A percentile compares a stretch with the other conserved stretches of the same genome.
phyloP scores from a whole-genome alignment of 2,797 vertebrate species.

The Florisuga fusca region DNA sequence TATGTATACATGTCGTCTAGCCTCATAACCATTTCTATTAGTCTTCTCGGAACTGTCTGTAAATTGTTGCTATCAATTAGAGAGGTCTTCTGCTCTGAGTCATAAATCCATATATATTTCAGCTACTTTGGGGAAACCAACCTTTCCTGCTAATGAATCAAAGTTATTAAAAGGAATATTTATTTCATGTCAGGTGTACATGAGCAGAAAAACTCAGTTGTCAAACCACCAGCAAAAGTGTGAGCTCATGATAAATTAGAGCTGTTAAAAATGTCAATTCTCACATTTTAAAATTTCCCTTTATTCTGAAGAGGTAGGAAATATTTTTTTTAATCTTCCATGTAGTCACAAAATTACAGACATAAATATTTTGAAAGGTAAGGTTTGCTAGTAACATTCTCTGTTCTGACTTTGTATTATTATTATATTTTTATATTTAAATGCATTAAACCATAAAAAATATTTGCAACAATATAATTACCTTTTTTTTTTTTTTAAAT shows the following conservation, averaged over 20 bases:
- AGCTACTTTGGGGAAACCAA: constrained; percentile 41
- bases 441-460: neutral
- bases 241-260: neutral
- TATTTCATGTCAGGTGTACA: constrained; percentile 16
- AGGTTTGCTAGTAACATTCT: neutral
- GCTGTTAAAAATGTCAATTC: neutral
- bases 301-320: neutral
- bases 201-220: neutral
- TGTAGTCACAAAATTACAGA: neutral
- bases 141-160: constrained; percentile 50
- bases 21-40: constrained; percentile 69
- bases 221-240: neutral
- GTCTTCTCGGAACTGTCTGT: constrained; percentile 69
- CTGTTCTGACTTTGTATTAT: neutral
- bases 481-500: neutral
- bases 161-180: constrained; percentile 51
- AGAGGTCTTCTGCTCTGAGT: constrained; percentile 55
- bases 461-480: neutral
- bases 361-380: neutral
- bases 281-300: neutral
- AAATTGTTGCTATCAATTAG: constrained; percentile 69
- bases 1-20: constrained; percentile 67
- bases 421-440: neutral
- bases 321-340: neutral
- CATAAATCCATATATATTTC: constrained; percentile 62